A percentile compares a stretch with the other conserved stretches of the same genome.
Evolutionary conservation across 2,113 vertebrate species (phyloP).

Genomic region (Rhinogobius similis): DNA sequence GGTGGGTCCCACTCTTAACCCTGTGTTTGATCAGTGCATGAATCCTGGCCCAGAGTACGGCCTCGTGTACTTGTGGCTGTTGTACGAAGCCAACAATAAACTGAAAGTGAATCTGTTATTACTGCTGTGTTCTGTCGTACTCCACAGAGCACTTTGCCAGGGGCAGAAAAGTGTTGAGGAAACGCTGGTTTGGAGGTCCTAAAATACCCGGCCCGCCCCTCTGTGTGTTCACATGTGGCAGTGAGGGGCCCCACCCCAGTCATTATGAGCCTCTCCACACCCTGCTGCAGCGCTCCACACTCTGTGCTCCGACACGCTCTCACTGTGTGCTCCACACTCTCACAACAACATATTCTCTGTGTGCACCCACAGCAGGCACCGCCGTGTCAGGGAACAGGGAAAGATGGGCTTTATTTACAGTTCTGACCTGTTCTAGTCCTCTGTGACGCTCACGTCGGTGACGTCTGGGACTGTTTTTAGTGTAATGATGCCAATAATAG

Average conservation of each 20-base stretch:
- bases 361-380: neutral
- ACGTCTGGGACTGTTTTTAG: too few species aligned
- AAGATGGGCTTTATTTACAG: too few species aligned
- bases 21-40: too few species aligned
- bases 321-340: neutral
- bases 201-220: conserved; percentile 10
- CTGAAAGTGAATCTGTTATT: too few species aligned
- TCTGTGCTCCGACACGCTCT: neutral
- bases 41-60: too few species aligned
- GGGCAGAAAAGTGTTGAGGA: neutral
- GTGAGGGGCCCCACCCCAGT: conserved; percentile 23
- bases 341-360: too few species aligned
- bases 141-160: neutral
- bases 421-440: too few species aligned
- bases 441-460: too few species aligned
- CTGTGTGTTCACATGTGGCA: conserved; percentile 26
- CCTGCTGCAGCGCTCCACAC: conserved; percentile 1
- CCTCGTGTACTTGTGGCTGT: too few species aligned
- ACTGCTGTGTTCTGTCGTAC: neutral
- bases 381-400: neutral
- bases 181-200: conserved; percentile 13
- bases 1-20: too few species aligned
- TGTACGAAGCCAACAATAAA: too few species aligned
- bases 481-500: too few species aligned
- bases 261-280: conserved; percentile 36